These are phyloP conservation scores for Drosophila orena DNA, from an alignment of 1,140 invertebrate genomes.

Conservation along the genomic window DNA sequence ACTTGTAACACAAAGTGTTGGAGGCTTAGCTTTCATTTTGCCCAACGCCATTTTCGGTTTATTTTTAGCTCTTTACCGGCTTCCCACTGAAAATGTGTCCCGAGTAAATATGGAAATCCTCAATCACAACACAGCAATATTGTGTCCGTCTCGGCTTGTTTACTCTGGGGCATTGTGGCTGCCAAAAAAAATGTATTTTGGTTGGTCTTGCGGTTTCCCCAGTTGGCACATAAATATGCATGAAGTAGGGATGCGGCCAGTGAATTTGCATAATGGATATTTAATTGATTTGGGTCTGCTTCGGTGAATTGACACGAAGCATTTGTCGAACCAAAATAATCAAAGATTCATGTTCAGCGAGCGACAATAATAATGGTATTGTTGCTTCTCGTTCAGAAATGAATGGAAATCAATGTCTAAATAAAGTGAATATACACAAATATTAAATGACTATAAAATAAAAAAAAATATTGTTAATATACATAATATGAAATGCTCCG, in stretches of 20 bases:
- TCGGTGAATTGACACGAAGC: conserved; percentile 31
- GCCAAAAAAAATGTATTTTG: conserved; percentile 47
- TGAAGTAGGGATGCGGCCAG: conserved; percentile 23
- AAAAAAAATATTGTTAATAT: background rate
- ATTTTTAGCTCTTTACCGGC: conserved; percentile 27
- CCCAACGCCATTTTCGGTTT: conserved; percentile 4
- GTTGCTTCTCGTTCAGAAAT: background rate
- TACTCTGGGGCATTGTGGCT: conserved; percentile 38
- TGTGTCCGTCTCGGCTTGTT: conserved; percentile 8
- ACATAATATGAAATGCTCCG: background rate
- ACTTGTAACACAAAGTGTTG: conserved; percentile 4
- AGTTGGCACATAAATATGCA: conserved; percentile 37
- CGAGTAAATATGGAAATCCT: conserved; percentile 43
- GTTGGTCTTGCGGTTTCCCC: conserved; percentile 38
- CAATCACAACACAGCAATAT: conserved; percentile 30
- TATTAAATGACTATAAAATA: too few species aligned
- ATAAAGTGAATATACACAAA: too few species aligned
- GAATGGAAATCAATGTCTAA: too few species aligned
- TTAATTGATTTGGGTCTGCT: conserved; percentile 45
- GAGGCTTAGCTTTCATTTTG: conserved; percentile 4
- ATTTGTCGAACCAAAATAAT: conserved; percentile 22
- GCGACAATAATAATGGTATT: conserved; percentile 3
- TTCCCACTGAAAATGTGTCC: conserved; percentile 15
- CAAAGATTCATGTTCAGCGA: conserved; percentile 23
- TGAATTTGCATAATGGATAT: conserved; percentile 42